These are phyloP conservation scores for Cyclopterus lumpus DNA, from an alignment of 2,797 vertebrate species.

Conservation along the genomic window DNA sequence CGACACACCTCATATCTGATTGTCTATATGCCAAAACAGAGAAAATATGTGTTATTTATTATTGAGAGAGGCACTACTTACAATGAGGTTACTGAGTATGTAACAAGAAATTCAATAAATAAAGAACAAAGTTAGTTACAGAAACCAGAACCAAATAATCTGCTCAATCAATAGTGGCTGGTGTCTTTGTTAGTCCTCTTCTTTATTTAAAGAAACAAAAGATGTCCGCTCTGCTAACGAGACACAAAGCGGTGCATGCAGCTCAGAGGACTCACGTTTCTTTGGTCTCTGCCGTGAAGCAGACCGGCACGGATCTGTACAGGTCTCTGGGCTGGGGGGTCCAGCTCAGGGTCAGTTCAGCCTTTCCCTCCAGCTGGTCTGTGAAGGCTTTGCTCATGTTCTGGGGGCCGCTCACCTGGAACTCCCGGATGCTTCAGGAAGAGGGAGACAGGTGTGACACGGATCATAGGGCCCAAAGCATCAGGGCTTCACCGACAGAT, in stretches of 20 bases:
- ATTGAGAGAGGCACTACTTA: no score
- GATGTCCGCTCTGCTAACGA: neutral
- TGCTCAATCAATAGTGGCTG: neutral
- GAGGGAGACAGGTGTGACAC: neutral
- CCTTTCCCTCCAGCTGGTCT: slow-evolving; percentile 18
- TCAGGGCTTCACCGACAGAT: no score
- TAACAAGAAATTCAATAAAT: neutral
- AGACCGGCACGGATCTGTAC: slow-evolving; percentile 68
- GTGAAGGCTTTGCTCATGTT: slow-evolving; percentile 71
- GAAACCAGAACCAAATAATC: neutral
- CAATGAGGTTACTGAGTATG: neutral
- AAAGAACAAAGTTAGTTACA: neutral
- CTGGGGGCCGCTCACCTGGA: slow-evolving; percentile 79
- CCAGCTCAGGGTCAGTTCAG: slow-evolving; percentile 67
- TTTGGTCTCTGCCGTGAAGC: slow-evolving; percentile 79
- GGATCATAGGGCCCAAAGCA: neutral
- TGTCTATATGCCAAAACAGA: slow-evolving; percentile 68
- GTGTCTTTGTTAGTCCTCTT: neutral
- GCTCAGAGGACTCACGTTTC: slow-evolving; percentile 56
- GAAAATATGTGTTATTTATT: neutral
- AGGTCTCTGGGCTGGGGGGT: slow-evolving; percentile 62
- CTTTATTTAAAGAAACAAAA: neutral
- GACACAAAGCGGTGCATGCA: neutral
- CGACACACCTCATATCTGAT: slow-evolving; percentile 82
- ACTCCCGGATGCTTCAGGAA: slow-evolving; percentile 67